Evolutionary conservation across 1,140 invertebrate genomes (phyloP).

Genomic region (Asbolus verrucosus): DNA sequence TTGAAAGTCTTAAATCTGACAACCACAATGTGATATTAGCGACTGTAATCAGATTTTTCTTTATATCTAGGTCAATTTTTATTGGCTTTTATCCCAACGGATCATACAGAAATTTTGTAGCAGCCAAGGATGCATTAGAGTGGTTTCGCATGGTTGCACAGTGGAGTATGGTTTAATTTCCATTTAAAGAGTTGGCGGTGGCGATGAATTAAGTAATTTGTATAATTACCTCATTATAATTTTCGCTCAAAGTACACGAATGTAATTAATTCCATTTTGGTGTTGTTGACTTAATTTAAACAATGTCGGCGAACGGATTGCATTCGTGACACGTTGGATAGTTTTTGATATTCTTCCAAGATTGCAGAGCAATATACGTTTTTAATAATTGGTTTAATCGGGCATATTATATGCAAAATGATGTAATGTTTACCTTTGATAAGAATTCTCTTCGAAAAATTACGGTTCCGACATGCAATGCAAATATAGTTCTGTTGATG

Average conservation of each 20-base stretch:
- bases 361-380: too few species aligned
- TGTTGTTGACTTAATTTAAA: conserved; percentile 4
- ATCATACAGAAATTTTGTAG: too few species aligned
- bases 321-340: not conserved
- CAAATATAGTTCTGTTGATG: too few species aligned
- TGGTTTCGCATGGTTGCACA: conserved; percentile 17
- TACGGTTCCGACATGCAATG: not conserved
- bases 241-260: conserved; percentile 10
- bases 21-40: too few species aligned
- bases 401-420: not conserved
- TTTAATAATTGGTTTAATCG: not conserved
- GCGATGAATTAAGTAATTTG: conserved; percentile 29
- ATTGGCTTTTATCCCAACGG: too few species aligned
- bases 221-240: conserved; percentile 23
- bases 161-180: conserved; percentile 25
- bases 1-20: not conserved
- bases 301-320: not conserved
- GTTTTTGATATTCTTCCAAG: not conserved
- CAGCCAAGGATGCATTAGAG: too few species aligned
- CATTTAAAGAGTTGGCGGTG: conserved; percentile 5
- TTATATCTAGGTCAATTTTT: too few species aligned
- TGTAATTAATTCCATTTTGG: conserved; percentile 20
- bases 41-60: too few species aligned
- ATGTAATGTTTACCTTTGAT: not conserved
- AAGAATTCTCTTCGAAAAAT: not conserved